Base-by-base conservation (phyloP, 2,797 vertebrate species). In the Gambusia yucatana region DNA sequence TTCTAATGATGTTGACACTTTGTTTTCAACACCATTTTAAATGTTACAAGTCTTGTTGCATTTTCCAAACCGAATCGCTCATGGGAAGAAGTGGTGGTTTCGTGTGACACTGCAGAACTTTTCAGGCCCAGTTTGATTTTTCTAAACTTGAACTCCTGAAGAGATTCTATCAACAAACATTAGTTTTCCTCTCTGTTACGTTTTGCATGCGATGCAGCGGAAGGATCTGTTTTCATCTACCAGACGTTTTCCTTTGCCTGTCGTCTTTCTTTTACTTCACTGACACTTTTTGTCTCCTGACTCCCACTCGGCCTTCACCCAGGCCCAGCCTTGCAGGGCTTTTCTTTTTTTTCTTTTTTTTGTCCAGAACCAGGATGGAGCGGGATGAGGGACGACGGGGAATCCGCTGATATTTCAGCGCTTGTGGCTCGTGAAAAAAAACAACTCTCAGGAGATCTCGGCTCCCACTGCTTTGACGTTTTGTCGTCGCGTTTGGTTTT, bases 201-300 rank as follows among this genome's bases (percentile, higher is more conserved):
- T 67, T 67, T 25, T 2, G 8, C 63, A 5, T 36, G 20, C 25
- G 63, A 44, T 11, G 11, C 14, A 3, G 50, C 43, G 10, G 39
- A 28, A 36, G 14, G 1, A 36, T 41, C 7, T 47, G 22, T 65
- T 55, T 77, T 69, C 65, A 73, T 87, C 82, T 52, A 77, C 79
- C 75, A 57, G 77, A 80, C 76, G 5, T 82, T 57, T 41, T 72
- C 63, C 1, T 69, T 7, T 47, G 13, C 74, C 86, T 48, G 47
- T 89, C 77, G 33, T 87, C 82, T 81, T 87, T 73, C 82, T 81
- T 79, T 77, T 81, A 77, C 78, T 85, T 84, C 78, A 78, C 82
- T 86, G 90, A 90, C 83, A 83, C 90, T 88, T 93, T 93, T 93
- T 93, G 90, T 92, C 82, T 93, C 91, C 84, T 78, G 86, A 84